Base-by-base conservation (phyloP, 2,888 invertebrate genomes). In the Parnassius orleans region DNA sequence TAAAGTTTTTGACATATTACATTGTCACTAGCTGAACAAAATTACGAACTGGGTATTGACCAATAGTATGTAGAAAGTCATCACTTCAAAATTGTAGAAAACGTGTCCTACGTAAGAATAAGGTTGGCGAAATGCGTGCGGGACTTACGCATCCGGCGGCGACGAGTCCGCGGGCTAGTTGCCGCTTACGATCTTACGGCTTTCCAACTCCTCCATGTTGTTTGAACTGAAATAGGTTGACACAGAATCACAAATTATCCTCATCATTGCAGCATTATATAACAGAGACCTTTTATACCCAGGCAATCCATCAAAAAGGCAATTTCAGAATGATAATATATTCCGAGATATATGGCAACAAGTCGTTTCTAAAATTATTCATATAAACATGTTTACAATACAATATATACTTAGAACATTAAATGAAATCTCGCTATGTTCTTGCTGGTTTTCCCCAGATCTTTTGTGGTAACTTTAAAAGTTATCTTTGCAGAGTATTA, bases 191-290 rank as follows among this genome's bases (percentile, higher is more conserved):
- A 92, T 89, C 79, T 92, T 92, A 66, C 92, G 92, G 68, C 81
- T 88, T 74, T 92, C 92, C 68, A 92, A 68, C 70, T 92, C 92
- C 66, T 92, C 92, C 86, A 92, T 92, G 72, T 84, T 92, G 77
- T 86, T 90, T 10, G 92, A 89, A 73, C 92, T 92, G 48, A 14
- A 48, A 48, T 2, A 7, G 11, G 43, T 43, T 43, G 10, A 9
- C 46, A 14, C 48, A 12, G 14, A n/a, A 14, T n/a, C 15, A 48
- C 48, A 44, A 44, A 11, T 12, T 44, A 33, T 33, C 5, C 5
- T 33, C 33, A 33, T 33, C 33, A 33, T 33, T 33, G 33, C 33
- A 33, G 33, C 33, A 33, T 33, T 7, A 19, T 19, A 19, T 19
- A 2, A 19, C 19, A 33, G 3, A 7, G 7, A 33, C 33, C 7